Percentiles rank a stretch among this genome's conserved stretches.
These are phyloP conservation scores for Invenusta paracnida DNA, from an alignment of 2,888 invertebrate species.

Conservation along the genomic window DNA sequence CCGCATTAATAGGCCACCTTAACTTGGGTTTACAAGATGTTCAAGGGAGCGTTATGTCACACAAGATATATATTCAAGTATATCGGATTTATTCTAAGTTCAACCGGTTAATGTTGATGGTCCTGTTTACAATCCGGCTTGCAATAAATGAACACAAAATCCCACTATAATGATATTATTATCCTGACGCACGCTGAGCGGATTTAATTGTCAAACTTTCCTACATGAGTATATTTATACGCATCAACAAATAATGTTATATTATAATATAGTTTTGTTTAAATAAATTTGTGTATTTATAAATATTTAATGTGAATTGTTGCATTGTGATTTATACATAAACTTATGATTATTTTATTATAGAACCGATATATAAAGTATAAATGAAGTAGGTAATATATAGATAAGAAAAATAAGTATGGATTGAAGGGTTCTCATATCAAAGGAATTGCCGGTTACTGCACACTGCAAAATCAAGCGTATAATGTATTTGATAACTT, in stretches of 20 bases:
- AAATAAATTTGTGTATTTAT: no score
- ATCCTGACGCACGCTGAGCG: no score
- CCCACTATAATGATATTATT: no score
- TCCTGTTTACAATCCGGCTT: not conserved
- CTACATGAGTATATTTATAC: no score
- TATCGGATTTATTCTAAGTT: constrained; percentile 7
- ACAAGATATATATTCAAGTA: constrained; percentile 5
- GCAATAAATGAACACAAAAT: no score
- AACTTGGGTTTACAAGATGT: constrained; percentile 24
- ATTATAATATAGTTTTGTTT: no score
- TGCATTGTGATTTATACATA: no score
- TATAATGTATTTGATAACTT: constrained; percentile 5
- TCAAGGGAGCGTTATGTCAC: not conserved
- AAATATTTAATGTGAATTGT: no score
- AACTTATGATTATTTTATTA: no score
- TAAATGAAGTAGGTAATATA: not conserved
- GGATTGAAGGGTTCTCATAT: not conserved
- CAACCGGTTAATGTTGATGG: not conserved
- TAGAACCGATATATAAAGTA: not conserved
- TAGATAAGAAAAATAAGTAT: not conserved
- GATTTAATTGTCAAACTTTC: no score
- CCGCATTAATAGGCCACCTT: constrained; percentile 5
- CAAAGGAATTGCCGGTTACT: not conserved
- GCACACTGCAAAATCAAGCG: not conserved
- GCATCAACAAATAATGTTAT: not conserved